Evolutionary conservation across 1,140 invertebrate species (phyloP).

Genomic region (Cecropterus lyciades): DNA sequence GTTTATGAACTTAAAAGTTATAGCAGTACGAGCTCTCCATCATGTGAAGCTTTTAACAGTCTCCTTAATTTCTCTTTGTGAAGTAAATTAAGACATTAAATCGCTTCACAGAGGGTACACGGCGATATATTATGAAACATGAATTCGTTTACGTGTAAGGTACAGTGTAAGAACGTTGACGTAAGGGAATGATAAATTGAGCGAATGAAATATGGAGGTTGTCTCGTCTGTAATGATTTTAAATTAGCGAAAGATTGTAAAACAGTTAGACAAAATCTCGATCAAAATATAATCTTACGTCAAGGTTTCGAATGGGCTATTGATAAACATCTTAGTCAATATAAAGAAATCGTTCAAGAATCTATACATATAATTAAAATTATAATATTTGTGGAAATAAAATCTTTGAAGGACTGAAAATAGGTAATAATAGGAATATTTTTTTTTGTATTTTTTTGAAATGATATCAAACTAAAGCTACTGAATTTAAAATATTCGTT

Average conservation of each 20-base stretch:
- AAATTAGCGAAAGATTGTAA: background rate
- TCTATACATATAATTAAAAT: no score
- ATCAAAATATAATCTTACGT: background rate
- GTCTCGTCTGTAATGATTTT: constrained; percentile 1
- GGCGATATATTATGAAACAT: constrained; percentile 35
- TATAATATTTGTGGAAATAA: no score
- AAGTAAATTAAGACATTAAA: constrained; percentile 80
- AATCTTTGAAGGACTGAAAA: no score
- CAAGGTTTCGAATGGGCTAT: no score
- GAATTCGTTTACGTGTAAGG: constrained; percentile 30
- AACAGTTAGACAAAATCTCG: background rate
- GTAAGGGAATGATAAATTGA: constrained; percentile 3
- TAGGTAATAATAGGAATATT: no score
- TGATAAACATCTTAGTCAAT: no score
- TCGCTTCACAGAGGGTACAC: constrained; percentile 54
- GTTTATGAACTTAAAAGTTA: constrained; percentile 76
- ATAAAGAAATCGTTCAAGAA: no score
- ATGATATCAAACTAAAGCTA: no score
- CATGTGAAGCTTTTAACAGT: constrained; percentile 79
- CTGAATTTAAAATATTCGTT: no score
- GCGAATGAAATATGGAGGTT: constrained; percentile 3
- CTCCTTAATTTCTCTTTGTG: constrained; percentile 80
- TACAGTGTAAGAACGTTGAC: constrained; percentile 1
- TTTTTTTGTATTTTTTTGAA: no score
- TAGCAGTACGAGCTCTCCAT: constrained; percentile 75